These are phyloP conservation scores for Quadroppia sp. DNA, from an alignment of 2,888 invertebrate genomes.

Conservation along the genomic window DNA sequence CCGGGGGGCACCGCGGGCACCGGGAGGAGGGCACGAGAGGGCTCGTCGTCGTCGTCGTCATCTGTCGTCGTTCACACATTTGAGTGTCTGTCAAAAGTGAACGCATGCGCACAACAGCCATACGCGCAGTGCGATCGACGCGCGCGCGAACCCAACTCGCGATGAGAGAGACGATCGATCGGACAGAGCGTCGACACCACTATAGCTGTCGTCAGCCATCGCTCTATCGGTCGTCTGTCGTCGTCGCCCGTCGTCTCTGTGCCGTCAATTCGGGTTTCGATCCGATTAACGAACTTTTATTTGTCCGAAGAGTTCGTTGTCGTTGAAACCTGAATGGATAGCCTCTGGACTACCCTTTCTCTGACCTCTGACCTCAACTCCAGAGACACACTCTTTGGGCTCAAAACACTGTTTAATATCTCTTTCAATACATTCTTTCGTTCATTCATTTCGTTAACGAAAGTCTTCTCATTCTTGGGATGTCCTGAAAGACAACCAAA, in stretches of 20 bases:
- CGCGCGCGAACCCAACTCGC: background rate
- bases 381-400: too few species aligned
- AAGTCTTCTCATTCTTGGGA: conserved; percentile 40
- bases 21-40: too few species aligned
- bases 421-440: background rate
- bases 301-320: conserved; percentile 37
- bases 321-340: conserved; percentile 36
- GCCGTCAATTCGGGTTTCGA: conserved; percentile 29
- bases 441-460: conserved; percentile 38
- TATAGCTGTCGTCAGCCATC: background rate
- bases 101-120: background rate
- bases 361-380: background rate
- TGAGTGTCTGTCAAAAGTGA: background rate
- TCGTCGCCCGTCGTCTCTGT: background rate
- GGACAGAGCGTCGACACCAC: background rate
- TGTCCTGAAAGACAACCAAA: conserved; percentile 33
- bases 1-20: too few species aligned
- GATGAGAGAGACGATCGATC: conserved; percentile 15
- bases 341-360: too few species aligned
- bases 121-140: background rate
- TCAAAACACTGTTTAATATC: background rate
- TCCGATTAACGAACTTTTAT: conserved; percentile 2
- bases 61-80: too few species aligned
- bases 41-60: too few species aligned
- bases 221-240: background rate